Conservation (phyloP, 2,888 invertebrate genomes). For the Kuschelorhynchus macadamiae region DNA sequence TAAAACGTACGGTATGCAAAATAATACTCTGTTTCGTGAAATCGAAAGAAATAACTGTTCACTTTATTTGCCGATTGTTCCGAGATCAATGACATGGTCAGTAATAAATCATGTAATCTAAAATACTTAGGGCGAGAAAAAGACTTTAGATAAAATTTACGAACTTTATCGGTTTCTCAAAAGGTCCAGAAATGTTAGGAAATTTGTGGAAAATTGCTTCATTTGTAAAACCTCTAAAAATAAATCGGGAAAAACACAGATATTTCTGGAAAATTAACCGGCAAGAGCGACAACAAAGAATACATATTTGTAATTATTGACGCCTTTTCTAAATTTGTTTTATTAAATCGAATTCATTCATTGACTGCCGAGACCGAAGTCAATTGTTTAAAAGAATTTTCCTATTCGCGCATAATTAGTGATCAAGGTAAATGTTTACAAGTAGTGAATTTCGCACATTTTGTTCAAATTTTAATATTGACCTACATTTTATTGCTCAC, state of each 20-base stretch:
- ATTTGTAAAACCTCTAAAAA: slow-evolving; percentile 60
- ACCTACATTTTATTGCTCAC: slow-evolving; percentile 25
- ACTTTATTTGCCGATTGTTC: slow-evolving; percentile 43
- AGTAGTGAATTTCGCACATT: not conserved
- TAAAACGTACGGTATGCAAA: slow-evolving; percentile 45
- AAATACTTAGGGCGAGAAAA: slow-evolving; percentile 53
- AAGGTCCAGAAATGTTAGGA: slow-evolving; percentile 58
- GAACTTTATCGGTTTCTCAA: slow-evolving; percentile 59
- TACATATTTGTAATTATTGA: slow-evolving; percentile 32
- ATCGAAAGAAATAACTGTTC: too few relatives aligned
- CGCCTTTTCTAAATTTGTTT: slow-evolving; percentile 16
- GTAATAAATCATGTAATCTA: slow-evolving; percentile 54
- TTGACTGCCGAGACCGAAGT: not conserved
- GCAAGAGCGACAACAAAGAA: slow-evolving; percentile 37
- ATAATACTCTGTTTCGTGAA: too few relatives aligned
- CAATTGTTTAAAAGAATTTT: too few relatives aligned
- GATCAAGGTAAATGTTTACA: not conserved
- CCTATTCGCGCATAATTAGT: not conserved
- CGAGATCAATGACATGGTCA: slow-evolving; percentile 52
- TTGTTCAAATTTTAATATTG: slow-evolving; percentile 7
- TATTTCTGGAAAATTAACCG: too few relatives aligned
- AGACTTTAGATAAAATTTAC: slow-evolving; percentile 51
- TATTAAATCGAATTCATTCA: slow-evolving; percentile 4
- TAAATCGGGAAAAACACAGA: slow-evolving; percentile 56
- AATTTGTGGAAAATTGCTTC: slow-evolving; percentile 60